Base-by-base conservation (phyloP, 2,113 vertebrate genomes). In the Tychaedon coryphoeus region DNA sequence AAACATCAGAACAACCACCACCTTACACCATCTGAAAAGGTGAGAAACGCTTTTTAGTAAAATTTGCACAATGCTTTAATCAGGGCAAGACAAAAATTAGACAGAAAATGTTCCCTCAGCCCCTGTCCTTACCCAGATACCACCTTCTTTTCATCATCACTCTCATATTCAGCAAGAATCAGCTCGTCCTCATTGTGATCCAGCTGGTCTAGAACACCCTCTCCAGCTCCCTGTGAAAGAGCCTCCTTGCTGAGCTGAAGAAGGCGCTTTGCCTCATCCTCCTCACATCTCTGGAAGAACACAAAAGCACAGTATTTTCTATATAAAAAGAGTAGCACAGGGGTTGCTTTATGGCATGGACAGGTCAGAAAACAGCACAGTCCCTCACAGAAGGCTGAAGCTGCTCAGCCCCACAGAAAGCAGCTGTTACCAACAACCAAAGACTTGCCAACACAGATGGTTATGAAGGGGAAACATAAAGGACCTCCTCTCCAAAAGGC, bases 81-180 rank as follows among this genome's bases (percentile, higher is more conserved):
- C 22, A 40, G 72, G 33, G 23, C n/a, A 86, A 80, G 23, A 23
- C 18, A 61, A 83, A 80, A 76, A 34, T 4, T 4, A 78, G 17
- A 61, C 6, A 61, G 62, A 87, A 87, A 26, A n/a, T 0, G 0
- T 16, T 60, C 62, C 50, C 45, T 60, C 36, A 65, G 26, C 53
- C 25, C 24, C 33, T 58, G 15, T 33, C 42, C 97, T 94, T 96
- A 98, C 98, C 97, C 47, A 14, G 69, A 34, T 25, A 58, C 58
- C 90, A 95, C 45, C 67, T 98, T 98, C 48, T 96, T 97, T 73
- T 99, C 99, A 12, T 99, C 99, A 0, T 99, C 99, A 18, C 99
- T 99, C 95, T 99, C 98, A 20, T 99, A 99, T 42, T 99, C 99
- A 5, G 98, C 98, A 29, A 99, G 97, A 17, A 99, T 95, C 47